Evolutionary conservation across 2,888 invertebrate species (phyloP), one percentile per base, ranked within the genome.

Genomic region (Synanthedon myopaeformis): DNA sequence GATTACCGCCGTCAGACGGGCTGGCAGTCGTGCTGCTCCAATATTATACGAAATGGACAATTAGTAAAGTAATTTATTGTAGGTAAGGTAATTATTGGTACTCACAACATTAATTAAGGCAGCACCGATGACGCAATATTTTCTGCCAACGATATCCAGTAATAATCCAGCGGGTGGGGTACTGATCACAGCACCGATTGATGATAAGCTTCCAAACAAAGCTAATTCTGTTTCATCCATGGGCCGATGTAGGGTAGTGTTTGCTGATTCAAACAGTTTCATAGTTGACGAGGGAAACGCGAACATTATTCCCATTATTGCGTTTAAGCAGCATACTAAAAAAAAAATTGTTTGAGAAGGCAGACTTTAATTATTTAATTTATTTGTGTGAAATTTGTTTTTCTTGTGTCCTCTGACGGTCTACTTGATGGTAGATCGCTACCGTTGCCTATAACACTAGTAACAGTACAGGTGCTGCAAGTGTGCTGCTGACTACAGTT

Each of bases 271-370:
- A 65, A 82, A 83, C 23, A 80, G 71, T 0, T 61, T 60, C 2
- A 79, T 58, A 0, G 76, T 79, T 0, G 76, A 75, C 0, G 82
- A 80, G 0, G 82, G 82, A 80, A 81, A 82, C 0, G 78, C 67
- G 55, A 67, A 74, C 57, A 76, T 67, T 1, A 82, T 52, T 0
- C 81, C 81, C 63, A 79, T 64, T 5, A 67, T 72, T 45, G 70
- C 53, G 55, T 74, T 74, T 17, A 74, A 63, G 60, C 69, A 74
- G 59, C 76, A 70, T 17, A 76, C 82, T 82, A 66, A 3, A 71
- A 72, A 4, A 52, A 45, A 42, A 42, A 42, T 28, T 6, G 28
- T 28, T 28, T 1, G 10, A 53, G 42, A 42, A 35, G 45, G 17
- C 1, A 50, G 11, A 11, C 57, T 56, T 58, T 53, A 55, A 17